phyloP scores from a whole-genome alignment of 2,888 invertebrate species.

The Teleiodes luculella region DNA sequence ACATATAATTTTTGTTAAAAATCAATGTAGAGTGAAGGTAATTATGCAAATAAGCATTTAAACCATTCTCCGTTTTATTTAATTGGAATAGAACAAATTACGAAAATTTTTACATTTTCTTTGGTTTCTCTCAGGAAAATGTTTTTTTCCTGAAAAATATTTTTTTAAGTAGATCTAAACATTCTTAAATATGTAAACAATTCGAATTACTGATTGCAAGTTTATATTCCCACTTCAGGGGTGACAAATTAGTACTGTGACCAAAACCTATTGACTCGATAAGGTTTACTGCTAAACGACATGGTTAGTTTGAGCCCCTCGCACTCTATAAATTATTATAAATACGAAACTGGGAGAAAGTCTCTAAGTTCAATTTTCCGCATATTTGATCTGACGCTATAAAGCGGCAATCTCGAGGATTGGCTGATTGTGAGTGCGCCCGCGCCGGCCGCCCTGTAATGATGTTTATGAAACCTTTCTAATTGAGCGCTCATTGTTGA shows the following conservation, averaged over 20 bases:
- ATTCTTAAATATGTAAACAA: no score
- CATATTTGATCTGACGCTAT: conserved; percentile 70
- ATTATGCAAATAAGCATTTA: no score
- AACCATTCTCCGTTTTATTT: no score
- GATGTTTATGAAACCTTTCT: conserved; percentile 40
- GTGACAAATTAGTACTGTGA: not conserved
- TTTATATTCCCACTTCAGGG: not conserved
- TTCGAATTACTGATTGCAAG: not conserved
- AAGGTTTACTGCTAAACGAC: conserved; percentile 67
- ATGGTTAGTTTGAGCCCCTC: conserved; percentile 74
- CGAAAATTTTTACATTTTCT: no score
- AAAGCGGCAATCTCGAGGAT: conserved; percentile 40
- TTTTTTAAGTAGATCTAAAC: no score
- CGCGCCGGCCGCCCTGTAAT: conserved; percentile 26
- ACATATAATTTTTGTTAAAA: no score
- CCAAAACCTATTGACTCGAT: conserved; percentile 38
- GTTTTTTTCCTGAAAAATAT: no score
- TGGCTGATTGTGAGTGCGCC: conserved; percentile 21
- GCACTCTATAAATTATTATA: conserved; percentile 73
- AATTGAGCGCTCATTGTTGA: conserved; percentile 39
- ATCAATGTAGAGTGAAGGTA: no score
- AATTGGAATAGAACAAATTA: no score
- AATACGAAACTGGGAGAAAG: conserved; percentile 59
- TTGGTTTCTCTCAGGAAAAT: no score
- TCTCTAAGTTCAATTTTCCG: conserved; percentile 71